Conservation (phyloP, 2,797 vertebrate genomes). For the Lemur catta region DNA sequence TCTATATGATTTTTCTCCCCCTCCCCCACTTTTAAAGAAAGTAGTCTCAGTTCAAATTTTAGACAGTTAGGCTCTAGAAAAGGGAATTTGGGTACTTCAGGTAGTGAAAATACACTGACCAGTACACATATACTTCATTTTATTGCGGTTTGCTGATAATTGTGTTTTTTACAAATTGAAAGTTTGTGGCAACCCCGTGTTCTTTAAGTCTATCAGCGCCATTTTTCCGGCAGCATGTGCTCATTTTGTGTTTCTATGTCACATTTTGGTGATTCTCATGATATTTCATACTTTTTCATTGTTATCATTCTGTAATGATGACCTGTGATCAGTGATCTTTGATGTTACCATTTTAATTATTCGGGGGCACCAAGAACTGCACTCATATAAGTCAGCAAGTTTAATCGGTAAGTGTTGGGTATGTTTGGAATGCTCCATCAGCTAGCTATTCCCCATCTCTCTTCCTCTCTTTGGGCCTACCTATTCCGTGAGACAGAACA, state of each 20-base stretch:
- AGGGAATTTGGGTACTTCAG: background rate
- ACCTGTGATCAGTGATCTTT: background rate
- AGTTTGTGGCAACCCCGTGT: background rate
- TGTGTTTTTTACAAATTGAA: background rate
- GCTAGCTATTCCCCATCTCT: background rate
- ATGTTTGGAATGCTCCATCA: background rate
- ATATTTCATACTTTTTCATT: background rate
- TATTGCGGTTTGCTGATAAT: background rate
- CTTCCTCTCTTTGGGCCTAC: background rate
- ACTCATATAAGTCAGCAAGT: background rate
- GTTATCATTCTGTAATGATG: background rate
- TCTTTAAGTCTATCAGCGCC: background rate
- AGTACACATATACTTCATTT: background rate
- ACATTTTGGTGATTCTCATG: background rate
- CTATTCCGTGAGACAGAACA: background rate
- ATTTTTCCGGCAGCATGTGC: background rate
- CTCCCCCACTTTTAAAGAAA: background rate
- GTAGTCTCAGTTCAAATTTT: background rate
- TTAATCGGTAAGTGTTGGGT: background rate
- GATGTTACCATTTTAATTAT: background rate
- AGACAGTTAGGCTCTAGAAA: background rate
- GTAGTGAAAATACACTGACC: background rate
- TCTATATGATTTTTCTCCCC: background rate
- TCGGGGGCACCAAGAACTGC: background rate
- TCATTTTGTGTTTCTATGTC: background rate